Base-by-base conservation (phyloP, 2,888 invertebrate genomes). In the Spilosoma lubricipeda region DNA sequence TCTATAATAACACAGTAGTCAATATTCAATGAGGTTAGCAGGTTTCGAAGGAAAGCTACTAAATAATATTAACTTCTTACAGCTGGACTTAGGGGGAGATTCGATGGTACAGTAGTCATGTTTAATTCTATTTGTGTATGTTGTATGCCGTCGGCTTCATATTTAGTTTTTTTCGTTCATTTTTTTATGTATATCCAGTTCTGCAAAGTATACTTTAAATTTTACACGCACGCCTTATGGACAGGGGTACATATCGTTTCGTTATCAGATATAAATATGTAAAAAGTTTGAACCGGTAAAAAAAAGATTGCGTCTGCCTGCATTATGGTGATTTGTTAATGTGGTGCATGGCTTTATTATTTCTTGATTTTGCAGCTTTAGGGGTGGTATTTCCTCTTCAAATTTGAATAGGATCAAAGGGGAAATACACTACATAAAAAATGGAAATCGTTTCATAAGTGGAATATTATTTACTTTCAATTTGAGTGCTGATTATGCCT, bases 91-190 rank as follows among this genome's bases (percentile, higher is more conserved):
- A 87, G 93, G 88, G 88, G 90, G 86, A 80, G 93, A 88, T 88
- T 85, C 90, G 80, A 92, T 87, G 94, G 93, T 93, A 93, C 86
- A 91, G 93, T 92, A 95, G 93, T 91, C 91, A 76, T 93, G 78
- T 82, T 89, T 82, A 85, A 89, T 86, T 85, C 76, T 84, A 77
- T 84, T 80, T 85, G 15, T 67, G 30, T 56, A 36, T 69, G 79
- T 79, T 80, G 63, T 82, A 79, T 77, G 77, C 74, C 73, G 83
- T 73, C 80, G 77, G 73, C 80, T 86, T 73, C 79, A 30, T 63
- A 4, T 27, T 59, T 59, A 3, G 13, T 15, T 5, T 63, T 63
- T 7, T 63, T 63, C 30, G 1, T 18, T 63, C 1, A 7, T 63
- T 56, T 56, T 56, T 56, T 23, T n/a, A n/a, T 56, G n/a, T n/a